A percentile compares a stretch with the other conserved stretches of the same genome.
Conservation (phyloP, 1,140 invertebrate species). For the Lucilia sericata region DNA sequence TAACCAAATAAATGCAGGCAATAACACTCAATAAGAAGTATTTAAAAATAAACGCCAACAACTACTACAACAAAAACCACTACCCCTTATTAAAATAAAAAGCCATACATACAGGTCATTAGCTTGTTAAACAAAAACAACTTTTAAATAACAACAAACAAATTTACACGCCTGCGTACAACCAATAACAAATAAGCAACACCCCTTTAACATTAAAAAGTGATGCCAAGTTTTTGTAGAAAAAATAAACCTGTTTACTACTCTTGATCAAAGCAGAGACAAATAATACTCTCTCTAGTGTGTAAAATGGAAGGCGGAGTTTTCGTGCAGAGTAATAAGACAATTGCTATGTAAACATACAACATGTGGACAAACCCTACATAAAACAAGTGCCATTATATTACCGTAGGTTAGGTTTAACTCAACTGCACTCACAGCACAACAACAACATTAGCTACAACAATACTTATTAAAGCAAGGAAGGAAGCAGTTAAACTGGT, state of each 20-base stretch:
- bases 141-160: background rate
- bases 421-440: background rate
- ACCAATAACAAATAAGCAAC: slow-evolving; percentile 54
- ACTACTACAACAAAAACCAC: background rate
- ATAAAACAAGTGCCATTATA: slow-evolving; percentile 52
- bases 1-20: slow-evolving; percentile 45
- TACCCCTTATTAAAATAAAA: slow-evolving; percentile 15
- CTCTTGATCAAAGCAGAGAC: background rate
- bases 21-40: background rate
- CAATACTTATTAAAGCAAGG: slow-evolving; percentile 26
- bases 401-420: slow-evolving; percentile 66
- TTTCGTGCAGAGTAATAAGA: background rate
- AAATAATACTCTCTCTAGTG: background rate
- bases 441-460: slow-evolving; percentile 14
- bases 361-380: too few relatives aligned
- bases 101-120: background rate
- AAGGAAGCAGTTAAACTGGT: slow-evolving; percentile 57
- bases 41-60: slow-evolving; percentile 3
- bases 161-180: slow-evolving; percentile 37
- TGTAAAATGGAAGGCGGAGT: slow-evolving; percentile 34
- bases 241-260: background rate
- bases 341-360: background rate
- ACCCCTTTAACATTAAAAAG: slow-evolving; percentile 49
- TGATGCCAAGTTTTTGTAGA: slow-evolving; percentile 56
- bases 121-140: slow-evolving; percentile 14